Base-by-base conservation (phyloP, 2,113 vertebrate species). In the human (Homo sapiens) region DNA sequence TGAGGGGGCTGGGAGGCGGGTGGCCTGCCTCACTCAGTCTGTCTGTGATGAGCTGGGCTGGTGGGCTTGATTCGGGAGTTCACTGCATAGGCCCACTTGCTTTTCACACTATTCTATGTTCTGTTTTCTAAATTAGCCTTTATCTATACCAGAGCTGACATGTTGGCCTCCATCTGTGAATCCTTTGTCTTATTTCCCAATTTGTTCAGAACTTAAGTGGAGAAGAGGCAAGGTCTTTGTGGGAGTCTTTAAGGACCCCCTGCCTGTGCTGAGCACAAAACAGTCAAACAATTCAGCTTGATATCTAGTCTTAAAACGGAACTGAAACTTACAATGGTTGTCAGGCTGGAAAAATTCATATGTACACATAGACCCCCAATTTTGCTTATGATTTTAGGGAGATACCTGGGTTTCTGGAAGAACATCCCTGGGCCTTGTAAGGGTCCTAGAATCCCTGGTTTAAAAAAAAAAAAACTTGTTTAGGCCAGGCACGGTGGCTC, bases 311-410 rank as follows among this genome's bases (percentile, higher is more conserved):
- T 91, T 64, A 5, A 17, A 35, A 35, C 32, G 6, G 83, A 68
- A 8, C 23, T 2, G 16, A 82, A 43, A 30, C 30, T 61, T 89
- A 16, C 10, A 20, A 17, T 27, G 20, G 40, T 11, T 11, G 20
- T 35, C 57, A 3, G 11, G 14, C 35, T 80, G 40, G 50, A 61
- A 52, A 45, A 35, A 50, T 20, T 43, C 43, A 22, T 59, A 23
- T 1, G 0, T 2, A 16, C 61, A 25, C 1, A 0, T 2, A 45
- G 12, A 40, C 6, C 79, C 88, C 8, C n/a, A 18, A 22, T 16
- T 32, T 35, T 73, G 80, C 30, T 55, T n/a, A 5, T 40, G 72
- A 27, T 50, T 38, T 68, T 45, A 14, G 27, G 17, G 78, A 40
- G 73, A 40, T 9, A 3, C 4, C 12, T 66, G 38, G 8, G 35